Evolutionary conservation across 1,140 invertebrate species (phyloP), one percentile per base, ranked within the genome.

Genomic region (Zaprionus capensis): DNA sequence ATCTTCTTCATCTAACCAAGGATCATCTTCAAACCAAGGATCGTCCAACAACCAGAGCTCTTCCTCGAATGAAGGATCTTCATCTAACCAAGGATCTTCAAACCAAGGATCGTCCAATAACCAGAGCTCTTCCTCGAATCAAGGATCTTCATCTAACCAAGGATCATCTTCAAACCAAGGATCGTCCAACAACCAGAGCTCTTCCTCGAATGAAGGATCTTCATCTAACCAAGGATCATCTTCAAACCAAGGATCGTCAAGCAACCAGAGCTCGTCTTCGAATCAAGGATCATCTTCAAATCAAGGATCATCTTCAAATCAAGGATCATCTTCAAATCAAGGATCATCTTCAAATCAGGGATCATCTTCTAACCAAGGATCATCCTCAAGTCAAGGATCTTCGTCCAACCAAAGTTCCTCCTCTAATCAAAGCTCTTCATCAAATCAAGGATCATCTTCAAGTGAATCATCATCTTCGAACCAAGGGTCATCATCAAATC

Each of bases 31-130:
- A 0, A 79, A 20, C 17, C 75, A 78, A 61, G 53, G 69, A 14
- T 78, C 79, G 0, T 71, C 72, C 0, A 75, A 67, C 0, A 67
- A 71, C 7, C 56, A 78, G 22, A 38, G 65, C n/a, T 75, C 71
- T 0, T 74, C 59, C 0, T 62, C 65, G 1, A 76, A 76, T 38
- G 67, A 79, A 58, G 41, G 49, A 14, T 65, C 66, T 0, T 67
- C 68, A 34, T 4, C 68, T 15, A 34, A 75, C 34, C 68, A 82
- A 31, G 78, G 51, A 12, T 66, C 78, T 2, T 74, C 82, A 0
- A 85, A 53, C 6, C 83, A 87, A 2, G 73, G 68, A 12, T 86
- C 82, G 0, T 77, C 75, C 1, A 69, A 41, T 0, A 82, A 56
- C n/a, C 78, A 82, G 2, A 68, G 55, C 2, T 78, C 76, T 0